phyloP scores from a whole-genome alignment of 2,888 invertebrate genomes.

The Thumatha senex region DNA sequence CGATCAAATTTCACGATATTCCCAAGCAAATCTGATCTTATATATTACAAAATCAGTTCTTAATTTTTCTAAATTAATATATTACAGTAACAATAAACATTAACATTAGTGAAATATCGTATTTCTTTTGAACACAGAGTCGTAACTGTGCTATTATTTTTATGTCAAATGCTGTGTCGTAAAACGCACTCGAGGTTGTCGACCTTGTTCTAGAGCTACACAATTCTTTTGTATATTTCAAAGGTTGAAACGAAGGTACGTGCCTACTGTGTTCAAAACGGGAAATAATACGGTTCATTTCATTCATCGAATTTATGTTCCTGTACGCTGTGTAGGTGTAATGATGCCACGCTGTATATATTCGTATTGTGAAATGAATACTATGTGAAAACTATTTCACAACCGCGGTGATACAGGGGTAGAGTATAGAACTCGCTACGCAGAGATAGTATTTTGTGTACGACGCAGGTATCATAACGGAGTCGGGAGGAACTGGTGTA shows the following conservation, averaged over 20 bases:
- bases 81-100: constrained; percentile 15
- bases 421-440: no score
- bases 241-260: constrained; percentile 67
- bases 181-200: constrained; percentile 63
- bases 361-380: constrained; percentile 11
- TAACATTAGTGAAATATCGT: constrained; percentile 13
- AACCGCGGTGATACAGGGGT: no score
- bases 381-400: background rate
- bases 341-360: constrained; percentile 18
- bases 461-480: no score
- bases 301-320: constrained; percentile 50
- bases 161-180: constrained; percentile 53
- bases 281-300: constrained; percentile 79
- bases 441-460: no score
- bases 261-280: constrained; percentile 68
- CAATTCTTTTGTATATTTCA: constrained; percentile 63
- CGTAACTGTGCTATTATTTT: background rate
- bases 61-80: background rate
- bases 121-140: constrained; percentile 20
- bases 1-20: no score
- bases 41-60: background rate
- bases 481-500: no score
- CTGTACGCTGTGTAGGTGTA: constrained; percentile 25
- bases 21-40: no score
- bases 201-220: constrained; percentile 64